Conservation (phyloP, 2,888 invertebrate species). For the Phengaris alcon region DNA sequence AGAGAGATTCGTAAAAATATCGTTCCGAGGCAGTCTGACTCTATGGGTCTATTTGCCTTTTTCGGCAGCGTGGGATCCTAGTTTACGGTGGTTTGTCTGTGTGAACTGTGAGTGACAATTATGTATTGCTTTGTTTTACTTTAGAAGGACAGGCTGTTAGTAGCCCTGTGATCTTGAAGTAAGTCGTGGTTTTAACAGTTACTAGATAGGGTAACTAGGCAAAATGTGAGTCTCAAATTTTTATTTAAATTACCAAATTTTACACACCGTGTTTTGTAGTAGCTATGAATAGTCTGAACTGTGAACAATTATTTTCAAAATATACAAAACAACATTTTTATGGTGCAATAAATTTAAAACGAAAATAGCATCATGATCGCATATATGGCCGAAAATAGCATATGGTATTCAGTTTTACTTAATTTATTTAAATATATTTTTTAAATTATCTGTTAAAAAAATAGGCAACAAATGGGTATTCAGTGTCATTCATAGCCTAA, state of each 20-base stretch:
- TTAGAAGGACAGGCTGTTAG: not conserved
- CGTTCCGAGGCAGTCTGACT: not conserved
- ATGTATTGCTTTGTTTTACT: slow-evolving; percentile 18
- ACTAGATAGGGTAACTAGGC: too few relatives aligned
- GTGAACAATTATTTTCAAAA: not conserved
- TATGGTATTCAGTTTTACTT: not conserved
- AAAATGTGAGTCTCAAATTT: too few relatives aligned
- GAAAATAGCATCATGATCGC: not conserved
- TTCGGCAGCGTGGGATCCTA: slow-evolving; percentile 1
- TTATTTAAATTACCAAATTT: too few relatives aligned
- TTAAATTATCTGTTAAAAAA: too few relatives aligned
- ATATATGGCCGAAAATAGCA: not conserved
- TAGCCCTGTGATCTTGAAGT: not conserved
- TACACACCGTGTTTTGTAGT: not conserved
- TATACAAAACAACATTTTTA: not conserved
- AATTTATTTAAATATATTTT: not conserved
- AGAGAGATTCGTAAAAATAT: not conserved
- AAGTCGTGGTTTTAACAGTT: not conserved
- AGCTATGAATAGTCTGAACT: not conserved
- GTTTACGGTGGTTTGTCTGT: not conserved
- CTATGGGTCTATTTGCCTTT: slow-evolving; percentile 11
- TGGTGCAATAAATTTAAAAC: not conserved
- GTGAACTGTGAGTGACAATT: slow-evolving; percentile 14
- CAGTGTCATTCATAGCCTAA: too few relatives aligned
- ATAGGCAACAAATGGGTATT: too few relatives aligned